Conservation (phyloP, 2,888 invertebrate species). For the Drosophila eohydei region DNA sequence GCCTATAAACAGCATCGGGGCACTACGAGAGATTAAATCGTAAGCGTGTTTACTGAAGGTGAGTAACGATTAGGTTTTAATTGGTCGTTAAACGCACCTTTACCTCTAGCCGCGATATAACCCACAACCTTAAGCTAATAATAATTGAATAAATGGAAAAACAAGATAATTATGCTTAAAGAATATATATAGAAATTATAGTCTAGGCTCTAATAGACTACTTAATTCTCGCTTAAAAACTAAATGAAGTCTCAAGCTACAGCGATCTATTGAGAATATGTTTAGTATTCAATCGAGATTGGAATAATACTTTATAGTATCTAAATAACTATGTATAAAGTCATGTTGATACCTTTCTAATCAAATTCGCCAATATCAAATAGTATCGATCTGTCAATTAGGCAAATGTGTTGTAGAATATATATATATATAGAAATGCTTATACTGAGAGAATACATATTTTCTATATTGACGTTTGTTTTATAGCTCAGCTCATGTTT, state of each 20-base stretch:
- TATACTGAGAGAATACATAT: not conserved
- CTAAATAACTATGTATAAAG: not conserved
- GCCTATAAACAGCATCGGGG: constrained; percentile 17
- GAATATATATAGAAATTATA: constrained; percentile 15
- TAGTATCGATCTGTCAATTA: constrained; percentile 36
- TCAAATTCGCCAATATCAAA: constrained; percentile 38
- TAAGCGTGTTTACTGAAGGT: constrained; percentile 46
- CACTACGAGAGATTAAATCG: constrained; percentile 36
- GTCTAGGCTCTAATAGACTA: constrained; percentile 7
- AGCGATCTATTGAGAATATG: not conserved
- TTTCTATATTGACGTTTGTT: not conserved
- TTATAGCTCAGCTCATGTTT: not conserved
- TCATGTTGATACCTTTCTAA: constrained; percentile 31
- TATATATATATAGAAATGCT: not conserved
- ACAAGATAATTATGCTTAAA: constrained; percentile 39
- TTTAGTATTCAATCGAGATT: not conserved
- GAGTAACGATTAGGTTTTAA: constrained; percentile 29
- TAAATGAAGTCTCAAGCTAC: constrained; percentile 9
- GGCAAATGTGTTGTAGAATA: constrained; percentile 3
- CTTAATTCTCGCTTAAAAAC: constrained; percentile 9
- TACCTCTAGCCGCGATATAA: constrained; percentile 77
- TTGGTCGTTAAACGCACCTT: constrained; percentile 69
- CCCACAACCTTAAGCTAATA: constrained; percentile 80
- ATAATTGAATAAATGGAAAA: constrained; percentile 52
- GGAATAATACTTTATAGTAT: not conserved